phyloP scores from a whole-genome alignment of 2,888 invertebrate genomes.

The Macrosoma leucophasiata region DNA sequence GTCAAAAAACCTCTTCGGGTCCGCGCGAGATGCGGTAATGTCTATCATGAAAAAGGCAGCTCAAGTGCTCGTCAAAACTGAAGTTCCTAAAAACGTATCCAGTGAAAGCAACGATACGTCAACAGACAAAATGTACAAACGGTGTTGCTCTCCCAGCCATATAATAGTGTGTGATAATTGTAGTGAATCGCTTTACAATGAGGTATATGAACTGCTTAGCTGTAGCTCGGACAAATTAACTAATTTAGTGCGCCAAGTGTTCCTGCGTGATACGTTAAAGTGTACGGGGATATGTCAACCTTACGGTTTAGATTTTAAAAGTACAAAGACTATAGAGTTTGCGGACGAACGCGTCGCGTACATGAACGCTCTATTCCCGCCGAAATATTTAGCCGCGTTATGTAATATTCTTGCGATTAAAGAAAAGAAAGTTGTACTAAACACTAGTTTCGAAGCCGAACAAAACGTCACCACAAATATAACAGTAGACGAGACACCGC shows the following conservation, averaged over 20 bases:
- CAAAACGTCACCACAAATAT: conserved; percentile 63
- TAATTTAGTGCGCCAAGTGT: conserved; percentile 75
- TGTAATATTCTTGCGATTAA: conserved; percentile 84
- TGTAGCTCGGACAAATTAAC: conserved; percentile 79
- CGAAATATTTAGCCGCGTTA: conserved; percentile 83
- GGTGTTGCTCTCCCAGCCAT: conserved; percentile 84
- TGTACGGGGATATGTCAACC: conserved; percentile 76
- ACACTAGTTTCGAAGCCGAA: conserved; percentile 76
- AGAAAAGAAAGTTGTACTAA: conserved; percentile 79
- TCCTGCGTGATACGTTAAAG: conserved; percentile 77
- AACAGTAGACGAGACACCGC: conserved; percentile 55
- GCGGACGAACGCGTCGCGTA: conserved; percentile 72
- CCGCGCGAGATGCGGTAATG: conserved; percentile 92
- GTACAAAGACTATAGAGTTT: conserved; percentile 70
- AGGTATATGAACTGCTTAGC: conserved; percentile 84
- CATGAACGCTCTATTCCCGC: conserved; percentile 78
- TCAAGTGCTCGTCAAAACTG: conserved; percentile 85
- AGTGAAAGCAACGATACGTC: conserved; percentile 64
- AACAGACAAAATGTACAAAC: conserved; percentile 55
- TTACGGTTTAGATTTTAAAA: conserved; percentile 78
- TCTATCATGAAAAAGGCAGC: conserved; percentile 95
- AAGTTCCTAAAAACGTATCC: conserved; percentile 77
- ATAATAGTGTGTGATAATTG: conserved; percentile 85
- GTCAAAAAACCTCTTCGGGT: conserved; percentile 85
- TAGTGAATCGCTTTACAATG: conserved; percentile 80